Evolutionary conservation across 1,140 invertebrate species (phyloP).

Genomic region (Alviniconcha marisindica): DNA sequence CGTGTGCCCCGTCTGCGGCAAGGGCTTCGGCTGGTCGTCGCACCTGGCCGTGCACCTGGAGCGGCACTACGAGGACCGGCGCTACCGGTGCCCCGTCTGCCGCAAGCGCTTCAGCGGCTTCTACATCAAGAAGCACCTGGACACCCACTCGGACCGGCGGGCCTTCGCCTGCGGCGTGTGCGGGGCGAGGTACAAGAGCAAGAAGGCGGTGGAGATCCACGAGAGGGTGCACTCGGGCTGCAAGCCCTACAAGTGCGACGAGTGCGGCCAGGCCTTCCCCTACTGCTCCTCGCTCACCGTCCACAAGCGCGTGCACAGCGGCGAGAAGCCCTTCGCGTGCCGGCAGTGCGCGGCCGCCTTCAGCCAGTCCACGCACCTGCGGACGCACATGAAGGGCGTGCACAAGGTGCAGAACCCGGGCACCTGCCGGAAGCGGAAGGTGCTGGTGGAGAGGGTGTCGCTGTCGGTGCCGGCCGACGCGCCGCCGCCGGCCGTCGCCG

Average conservation of each 20-base stretch:
- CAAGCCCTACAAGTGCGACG: conserved; percentile 40
- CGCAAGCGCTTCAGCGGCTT: not conserved
- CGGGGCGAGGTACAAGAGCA: not conserved
- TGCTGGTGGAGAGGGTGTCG: not conserved
- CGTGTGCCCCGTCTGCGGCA: conserved; percentile 32
- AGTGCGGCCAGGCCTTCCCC: conserved; percentile 27
- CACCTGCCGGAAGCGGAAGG: not conserved
- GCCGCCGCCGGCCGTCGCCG: not conserved
- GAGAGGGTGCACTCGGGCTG: not conserved
- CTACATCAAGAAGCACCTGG: conserved; percentile 16
- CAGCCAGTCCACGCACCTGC: conserved; percentile 16
- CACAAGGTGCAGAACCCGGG: not conserved
- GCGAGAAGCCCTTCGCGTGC: conserved; percentile 24
- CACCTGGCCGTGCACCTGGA: conserved; percentile 29
- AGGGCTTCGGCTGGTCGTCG: conserved; percentile 29
- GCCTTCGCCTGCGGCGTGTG: not conserved
- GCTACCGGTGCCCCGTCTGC: not conserved
- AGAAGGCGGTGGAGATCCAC: not conserved
- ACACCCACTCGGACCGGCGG: not conserved
- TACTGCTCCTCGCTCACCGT: conserved; percentile 4
- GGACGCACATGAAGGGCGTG: conserved; percentile 11
- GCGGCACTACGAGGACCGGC: conserved; percentile 1
- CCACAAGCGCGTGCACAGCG: conserved; percentile 38
- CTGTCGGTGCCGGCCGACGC: no score
- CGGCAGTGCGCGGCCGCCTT: not conserved